Conservation (phyloP, 2,888 invertebrate genomes). For the Tethea ocularis region DNA sequence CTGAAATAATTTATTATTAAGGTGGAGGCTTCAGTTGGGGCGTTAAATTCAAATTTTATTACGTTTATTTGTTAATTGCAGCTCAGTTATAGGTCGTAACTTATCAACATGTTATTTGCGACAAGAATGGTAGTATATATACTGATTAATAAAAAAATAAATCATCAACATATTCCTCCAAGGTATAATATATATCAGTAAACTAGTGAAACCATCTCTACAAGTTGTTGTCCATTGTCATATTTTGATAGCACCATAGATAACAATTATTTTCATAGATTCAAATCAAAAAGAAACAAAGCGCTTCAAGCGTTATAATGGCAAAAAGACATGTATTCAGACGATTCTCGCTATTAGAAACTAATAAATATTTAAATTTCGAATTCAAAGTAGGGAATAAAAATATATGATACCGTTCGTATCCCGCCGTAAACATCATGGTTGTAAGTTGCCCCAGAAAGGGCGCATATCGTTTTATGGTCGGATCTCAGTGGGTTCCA, state of each 20-base stretch:
- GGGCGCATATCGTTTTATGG: constrained; percentile 44
- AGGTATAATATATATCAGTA: no score
- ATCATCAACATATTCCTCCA: no score
- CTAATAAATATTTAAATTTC: constrained; percentile 61
- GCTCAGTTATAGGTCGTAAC: no score
- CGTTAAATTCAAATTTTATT: no score
- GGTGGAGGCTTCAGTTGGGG: no score
- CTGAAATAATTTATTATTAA: neutral
- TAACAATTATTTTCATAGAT: neutral
- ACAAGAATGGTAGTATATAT: no score
- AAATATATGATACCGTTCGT: constrained; percentile 31
- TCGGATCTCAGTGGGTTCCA: constrained; percentile 36
- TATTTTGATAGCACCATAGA: neutral
- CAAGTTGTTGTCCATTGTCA: neutral
- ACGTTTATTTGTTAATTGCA: no score
- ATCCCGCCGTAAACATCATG: constrained; percentile 26
- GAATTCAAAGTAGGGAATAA: constrained; percentile 42
- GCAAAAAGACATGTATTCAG: constrained; percentile 16
- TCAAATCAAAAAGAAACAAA: neutral
- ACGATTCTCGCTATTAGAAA: constrained; percentile 52
- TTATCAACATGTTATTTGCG: no score
- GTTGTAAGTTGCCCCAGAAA: constrained; percentile 28
- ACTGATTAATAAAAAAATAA: no score
- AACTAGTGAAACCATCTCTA: constrained; percentile 8
- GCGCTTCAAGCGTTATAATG: constrained; percentile 11